A percentile compares a stretch with the other conserved stretches of the same genome.
These are phyloP conservation scores for Chloroclystis v-ata DNA, from an alignment of 2,888 invertebrate genomes.

Conservation along the genomic window DNA sequence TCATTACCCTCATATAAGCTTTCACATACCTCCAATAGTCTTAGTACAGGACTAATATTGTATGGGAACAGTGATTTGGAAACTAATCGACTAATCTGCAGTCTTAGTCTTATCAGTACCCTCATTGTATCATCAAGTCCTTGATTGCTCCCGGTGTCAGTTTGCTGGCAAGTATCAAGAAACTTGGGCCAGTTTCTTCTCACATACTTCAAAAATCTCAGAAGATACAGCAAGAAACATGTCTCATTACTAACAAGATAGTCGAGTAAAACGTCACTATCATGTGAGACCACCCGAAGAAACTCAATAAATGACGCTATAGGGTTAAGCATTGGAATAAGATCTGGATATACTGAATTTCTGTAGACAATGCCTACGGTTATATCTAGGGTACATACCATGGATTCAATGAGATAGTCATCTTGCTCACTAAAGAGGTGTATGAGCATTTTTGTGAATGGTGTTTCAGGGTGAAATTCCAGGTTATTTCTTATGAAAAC, in stretches of 20 bases:
- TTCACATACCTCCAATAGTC: slow-evolving; percentile 89
- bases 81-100: slow-evolving; percentile 89
- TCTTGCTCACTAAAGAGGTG: slow-evolving; percentile 94
- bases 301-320: slow-evolving; percentile 92
- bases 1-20: slow-evolving; percentile 91
- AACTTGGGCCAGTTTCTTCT: slow-evolving; percentile 91
- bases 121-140: slow-evolving; percentile 90
- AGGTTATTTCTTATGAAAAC: slow-evolving; percentile 87
- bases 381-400: slow-evolving; percentile 94
- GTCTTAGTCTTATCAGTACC: slow-evolving; percentile 86
- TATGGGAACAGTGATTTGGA: slow-evolving; percentile 91
- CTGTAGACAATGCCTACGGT: slow-evolving; percentile 90
- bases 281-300: slow-evolving; percentile 88
- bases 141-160: slow-evolving; percentile 73
- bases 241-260: slow-evolving; percentile 94
- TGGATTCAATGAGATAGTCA: slow-evolving; percentile 92
- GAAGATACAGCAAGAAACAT: slow-evolving; percentile 89
- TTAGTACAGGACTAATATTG: slow-evolving; percentile 91
- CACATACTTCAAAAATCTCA: slow-evolving; percentile 90
- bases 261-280: slow-evolving; percentile 88
- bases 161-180: slow-evolving; percentile 84
- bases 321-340: slow-evolving; percentile 90
- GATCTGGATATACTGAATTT: slow-evolving; percentile 87
- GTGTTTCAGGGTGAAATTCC: slow-evolving; percentile 92
- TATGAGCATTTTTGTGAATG: slow-evolving; percentile 91